Evolutionary conservation across 2,888 invertebrate species (phyloP), one percentile per base, ranked within the genome.

Genomic region (Chouioia cunea): DNA sequence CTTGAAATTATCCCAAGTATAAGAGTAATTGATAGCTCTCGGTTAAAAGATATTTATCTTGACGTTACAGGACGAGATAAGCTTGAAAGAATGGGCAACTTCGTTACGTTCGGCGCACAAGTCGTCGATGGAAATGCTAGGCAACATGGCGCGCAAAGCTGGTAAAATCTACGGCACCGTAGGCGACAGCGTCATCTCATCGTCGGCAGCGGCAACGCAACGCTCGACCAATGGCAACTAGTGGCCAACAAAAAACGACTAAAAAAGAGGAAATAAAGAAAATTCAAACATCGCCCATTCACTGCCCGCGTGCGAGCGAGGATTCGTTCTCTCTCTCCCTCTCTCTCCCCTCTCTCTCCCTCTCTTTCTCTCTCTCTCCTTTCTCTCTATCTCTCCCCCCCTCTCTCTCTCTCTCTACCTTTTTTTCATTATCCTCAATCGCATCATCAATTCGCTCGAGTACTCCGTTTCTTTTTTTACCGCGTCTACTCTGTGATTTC

Each of bases 121-220:
- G 87, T 92, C 95, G 83, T 97, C 97, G 2, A 93, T 95, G 85
- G 98, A 99, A 86, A 91, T 99, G 80, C 90, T 99, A 72, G 96
- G 97, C 65, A 96, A 95, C 62, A 98, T 99, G 97, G 98, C 98
- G 74, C 94, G 94, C 86, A 99, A 99, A 87, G 99, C 97, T 47
- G 97, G 97, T 78, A 98, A 97, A 89, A 98, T 99, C 82, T 99
- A 99, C 88, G 99, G 99, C 79, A 97, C 98, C 22, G 91, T 91
- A 77, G 81, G 87, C 18, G 87, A 87, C 74, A 86, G 87, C 69
- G 86, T 87, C 75, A 67, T 71, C n/a, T 36, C 36, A 36, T 36
- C 36, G 10, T 36, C 36, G 10, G 36, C 36, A 74, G 85, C 87
- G 60, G 78, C 86, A 65, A 81, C 82, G 20, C 86, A 88, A 70